Conservation (phyloP, 2,888 invertebrate species). For the Drosophila helvetica region DNA sequence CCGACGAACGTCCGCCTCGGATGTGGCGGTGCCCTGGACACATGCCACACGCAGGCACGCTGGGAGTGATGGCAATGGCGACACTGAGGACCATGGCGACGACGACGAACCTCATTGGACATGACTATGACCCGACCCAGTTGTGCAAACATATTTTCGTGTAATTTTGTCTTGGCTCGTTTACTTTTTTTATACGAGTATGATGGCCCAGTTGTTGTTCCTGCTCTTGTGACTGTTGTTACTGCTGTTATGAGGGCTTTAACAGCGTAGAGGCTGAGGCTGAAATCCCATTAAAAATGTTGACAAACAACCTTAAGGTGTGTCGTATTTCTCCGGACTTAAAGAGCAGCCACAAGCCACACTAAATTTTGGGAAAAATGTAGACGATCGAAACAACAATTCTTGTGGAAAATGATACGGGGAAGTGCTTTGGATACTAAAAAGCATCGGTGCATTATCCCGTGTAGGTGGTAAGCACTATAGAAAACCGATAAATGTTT, state of each 20-base stretch:
- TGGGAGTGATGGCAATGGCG: neutral
- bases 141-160: constrained; percentile 72
- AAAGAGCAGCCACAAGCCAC: neutral
- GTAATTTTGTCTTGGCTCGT: constrained; percentile 64
- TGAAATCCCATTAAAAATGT: constrained; percentile 3
- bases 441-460: neutral
- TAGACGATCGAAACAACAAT: too few relatives aligned
- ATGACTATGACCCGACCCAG: constrained; percentile 54
- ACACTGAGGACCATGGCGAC: neutral
- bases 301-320: neutral
- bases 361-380: neutral
- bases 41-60: constrained; percentile 37
- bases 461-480: neutral
- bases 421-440: too few relatives aligned
- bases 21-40: constrained; percentile 31
- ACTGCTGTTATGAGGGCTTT: constrained; percentile 32
- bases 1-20: constrained; percentile 30
- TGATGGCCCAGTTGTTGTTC: constrained; percentile 40
- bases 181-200: constrained; percentile 37
- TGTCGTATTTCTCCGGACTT: constrained; percentile 1
- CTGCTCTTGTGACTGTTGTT: constrained; percentile 21
- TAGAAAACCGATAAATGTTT: neutral
- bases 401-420: too few relatives aligned
- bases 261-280: constrained; percentile 1
- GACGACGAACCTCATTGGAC: constrained; percentile 28